phyloP scores from a whole-genome alignment of 2,797 vertebrate genomes.

The Adrianichthys oophorus region DNA sequence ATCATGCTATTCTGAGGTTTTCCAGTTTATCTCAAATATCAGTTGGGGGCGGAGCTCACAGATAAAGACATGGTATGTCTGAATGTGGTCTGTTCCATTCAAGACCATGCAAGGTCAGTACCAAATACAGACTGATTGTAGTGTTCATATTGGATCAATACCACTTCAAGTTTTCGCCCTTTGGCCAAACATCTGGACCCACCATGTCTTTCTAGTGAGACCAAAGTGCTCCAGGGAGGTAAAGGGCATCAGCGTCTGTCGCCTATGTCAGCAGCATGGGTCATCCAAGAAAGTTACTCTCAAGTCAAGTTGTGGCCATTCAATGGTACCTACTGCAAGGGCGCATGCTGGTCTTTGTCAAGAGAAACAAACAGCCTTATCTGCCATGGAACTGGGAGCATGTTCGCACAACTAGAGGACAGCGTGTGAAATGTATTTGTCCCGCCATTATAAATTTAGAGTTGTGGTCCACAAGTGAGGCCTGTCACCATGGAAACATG shows the following conservation, averaged over 20 bases:
- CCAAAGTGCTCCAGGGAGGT: conserved; percentile 46
- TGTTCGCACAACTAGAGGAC: conserved; percentile 46
- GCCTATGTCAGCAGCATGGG: conserved; percentile 75
- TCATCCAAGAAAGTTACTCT: conserved; percentile 82
- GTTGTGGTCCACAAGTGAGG: conserved; percentile 15
- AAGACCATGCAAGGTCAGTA: conserved; percentile 14
- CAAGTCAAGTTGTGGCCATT: conserved; percentile 86
- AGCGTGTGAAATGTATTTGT: conserved; percentile 19
- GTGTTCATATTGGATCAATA: conserved; percentile 16
- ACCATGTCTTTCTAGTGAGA: conserved; percentile 62
- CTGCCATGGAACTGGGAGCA: conserved; percentile 48
- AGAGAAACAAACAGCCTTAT: conserved; percentile 60
- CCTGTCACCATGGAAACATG: conserved; percentile 50
- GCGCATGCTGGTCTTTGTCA: conserved; percentile 77
- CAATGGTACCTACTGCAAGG: conserved; percentile 81
- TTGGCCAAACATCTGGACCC: conserved; percentile 61
- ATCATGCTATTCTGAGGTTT: conserved; percentile 68
- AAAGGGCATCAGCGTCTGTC: conserved; percentile 45
- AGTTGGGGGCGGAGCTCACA: conserved; percentile 53
- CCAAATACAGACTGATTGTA: neutral
- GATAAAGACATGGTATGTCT: conserved; percentile 66
- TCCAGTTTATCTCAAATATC: conserved; percentile 52
- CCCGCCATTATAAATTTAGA: conserved; percentile 16
- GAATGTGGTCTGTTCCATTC: conserved; percentile 48
- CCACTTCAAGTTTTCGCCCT: conserved; percentile 30